Evolutionary conservation across 2,113 vertebrate species (phyloP).

Genomic region (Chitala chitala): DNA sequence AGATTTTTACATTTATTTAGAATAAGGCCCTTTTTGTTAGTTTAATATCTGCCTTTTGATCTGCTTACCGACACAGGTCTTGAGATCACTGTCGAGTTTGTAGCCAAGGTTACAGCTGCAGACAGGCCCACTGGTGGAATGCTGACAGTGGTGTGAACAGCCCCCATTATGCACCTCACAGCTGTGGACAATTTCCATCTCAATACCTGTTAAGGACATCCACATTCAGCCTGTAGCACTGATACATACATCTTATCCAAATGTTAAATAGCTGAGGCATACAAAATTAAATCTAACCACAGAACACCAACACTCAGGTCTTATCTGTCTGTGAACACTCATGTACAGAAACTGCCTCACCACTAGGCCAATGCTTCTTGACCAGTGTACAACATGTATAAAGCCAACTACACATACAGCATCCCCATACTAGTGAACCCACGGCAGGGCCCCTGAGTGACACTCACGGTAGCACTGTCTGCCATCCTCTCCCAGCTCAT

Average conservation of each 20-base stretch:
- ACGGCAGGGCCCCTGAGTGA: neutral
- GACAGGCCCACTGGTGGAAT: slow-evolving; percentile 70
- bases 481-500: slow-evolving; percentile 81
- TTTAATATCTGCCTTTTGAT: neutral
- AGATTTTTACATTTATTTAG: too few relatives aligned
- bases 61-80: slow-evolving; percentile 75
- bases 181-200: slow-evolving; percentile 95
- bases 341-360: neutral
- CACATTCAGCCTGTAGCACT: slow-evolving; percentile 1
- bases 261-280: neutral
- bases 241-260: slow-evolving; percentile 6
- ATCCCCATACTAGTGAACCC: neutral
- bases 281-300: too few relatives aligned
- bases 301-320: too few relatives aligned
- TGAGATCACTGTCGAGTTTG: slow-evolving; percentile 70
- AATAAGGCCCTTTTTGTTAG: neutral
- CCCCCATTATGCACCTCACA: slow-evolving; percentile 80
- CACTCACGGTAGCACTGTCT: slow-evolving; percentile 88
- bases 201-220: slow-evolving; percentile 68
- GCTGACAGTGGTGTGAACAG: slow-evolving; percentile 82
- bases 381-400: neutral
- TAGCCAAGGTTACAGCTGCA: slow-evolving; percentile 82
- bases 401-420: neutral
- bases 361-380: neutral
- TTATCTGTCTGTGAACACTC: neutral